Evolutionary conservation across 2,888 invertebrate genomes (phyloP).

Genomic region (Anoplius nigerrimus): DNA sequence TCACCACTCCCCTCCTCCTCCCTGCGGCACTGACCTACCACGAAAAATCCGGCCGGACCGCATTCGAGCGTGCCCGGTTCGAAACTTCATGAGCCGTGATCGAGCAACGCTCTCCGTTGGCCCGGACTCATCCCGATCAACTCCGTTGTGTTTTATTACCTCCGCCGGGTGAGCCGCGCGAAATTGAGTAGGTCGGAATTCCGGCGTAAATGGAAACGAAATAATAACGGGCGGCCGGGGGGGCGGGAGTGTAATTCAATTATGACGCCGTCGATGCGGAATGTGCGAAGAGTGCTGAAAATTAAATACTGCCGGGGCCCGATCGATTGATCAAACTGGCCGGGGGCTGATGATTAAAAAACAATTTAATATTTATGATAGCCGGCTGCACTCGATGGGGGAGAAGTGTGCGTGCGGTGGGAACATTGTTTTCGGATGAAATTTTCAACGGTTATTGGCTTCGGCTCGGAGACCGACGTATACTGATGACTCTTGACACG

Average conservation of each 20-base stretch:
- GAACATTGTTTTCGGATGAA: no score
- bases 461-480: no score
- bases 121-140: not conserved
- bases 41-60: conserved; percentile 41
- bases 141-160: conserved; percentile 1
- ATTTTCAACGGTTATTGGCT: no score
- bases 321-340: not conserved
- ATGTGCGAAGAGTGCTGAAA: no score
- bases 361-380: no score
- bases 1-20: not conserved
- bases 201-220: no score
- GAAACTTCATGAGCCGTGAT: conserved; percentile 10
- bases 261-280: not conserved
- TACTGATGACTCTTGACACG: no score
- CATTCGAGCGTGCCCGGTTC: not conserved
- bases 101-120: not conserved
- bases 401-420: no score
- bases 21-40: conserved; percentile 49
- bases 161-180: not conserved
- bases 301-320: not conserved
- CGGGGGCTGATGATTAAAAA: no score
- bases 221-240: not conserved
- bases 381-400: no score
- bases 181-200: not conserved
- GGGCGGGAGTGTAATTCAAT: conserved; percentile 1